These are phyloP conservation scores for Chirona hameri DNA, from an alignment of 2,888 invertebrate genomes.

Conservation along the genomic window DNA sequence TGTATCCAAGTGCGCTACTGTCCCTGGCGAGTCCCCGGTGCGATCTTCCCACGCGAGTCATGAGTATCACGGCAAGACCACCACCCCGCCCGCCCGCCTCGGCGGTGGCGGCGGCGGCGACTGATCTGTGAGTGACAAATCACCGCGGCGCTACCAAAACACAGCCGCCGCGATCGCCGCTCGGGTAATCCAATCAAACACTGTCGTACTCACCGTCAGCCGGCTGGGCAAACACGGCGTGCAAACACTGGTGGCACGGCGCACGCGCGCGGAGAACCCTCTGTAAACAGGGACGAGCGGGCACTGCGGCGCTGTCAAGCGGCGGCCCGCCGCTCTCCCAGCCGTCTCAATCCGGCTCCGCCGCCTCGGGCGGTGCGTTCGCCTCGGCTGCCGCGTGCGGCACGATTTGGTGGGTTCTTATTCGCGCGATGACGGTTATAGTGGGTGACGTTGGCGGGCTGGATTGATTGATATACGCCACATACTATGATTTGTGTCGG, in stretches of 20 bases:
- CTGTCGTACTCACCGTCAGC: not conserved
- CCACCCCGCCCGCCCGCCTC: too few relatives aligned
- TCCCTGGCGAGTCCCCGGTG: too few relatives aligned
- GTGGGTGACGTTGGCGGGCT: not conserved
- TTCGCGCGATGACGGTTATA: not conserved
- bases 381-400: not conserved
- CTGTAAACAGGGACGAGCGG: not conserved
- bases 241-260: not conserved
- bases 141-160: not conserved
- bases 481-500: too few relatives aligned
- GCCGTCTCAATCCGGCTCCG: not conserved
- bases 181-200: constrained; percentile 24
- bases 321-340: not conserved
- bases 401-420: not conserved
- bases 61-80: too few relatives aligned
- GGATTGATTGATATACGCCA: too few relatives aligned
- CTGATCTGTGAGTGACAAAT: not conserved
- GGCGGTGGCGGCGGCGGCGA: not conserved
- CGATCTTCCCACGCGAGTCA: too few relatives aligned
- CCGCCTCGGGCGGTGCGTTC: constrained; percentile 9
- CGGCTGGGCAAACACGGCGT: not conserved
- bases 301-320: not conserved
- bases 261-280: not conserved
- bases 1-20: too few relatives aligned
- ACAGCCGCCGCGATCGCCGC: not conserved